Evolutionary conservation across 2,113 vertebrate genomes (phyloP).

Genomic region (Anser cygnoides): DNA sequence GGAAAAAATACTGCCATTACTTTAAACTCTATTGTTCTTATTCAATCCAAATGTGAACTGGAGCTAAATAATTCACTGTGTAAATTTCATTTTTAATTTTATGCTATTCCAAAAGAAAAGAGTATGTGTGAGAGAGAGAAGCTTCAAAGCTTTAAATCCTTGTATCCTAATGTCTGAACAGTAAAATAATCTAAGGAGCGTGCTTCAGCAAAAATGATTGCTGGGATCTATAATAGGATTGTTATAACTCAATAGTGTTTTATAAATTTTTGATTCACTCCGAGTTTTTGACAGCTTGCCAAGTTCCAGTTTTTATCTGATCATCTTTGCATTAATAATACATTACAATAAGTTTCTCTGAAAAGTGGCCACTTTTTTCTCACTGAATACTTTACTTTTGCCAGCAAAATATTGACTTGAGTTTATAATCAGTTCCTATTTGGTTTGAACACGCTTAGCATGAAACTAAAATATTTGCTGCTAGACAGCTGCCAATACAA

Average conservation of each 20-base stretch:
- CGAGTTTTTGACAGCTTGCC: slow-evolving; percentile 78
- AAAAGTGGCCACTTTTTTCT: slow-evolving; percentile 51
- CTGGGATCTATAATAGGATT: slow-evolving; percentile 77
- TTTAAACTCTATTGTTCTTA: slow-evolving; percentile 73
- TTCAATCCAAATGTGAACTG: slow-evolving; percentile 55
- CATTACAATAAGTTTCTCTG: slow-evolving; percentile 73
- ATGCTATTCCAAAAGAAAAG: slow-evolving; percentile 52
- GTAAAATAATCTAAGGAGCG: slow-evolving; percentile 55
- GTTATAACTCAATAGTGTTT: slow-evolving; percentile 81
- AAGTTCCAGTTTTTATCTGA: slow-evolving; percentile 81
- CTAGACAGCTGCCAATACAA: slow-evolving; percentile 59
- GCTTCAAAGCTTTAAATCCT: slow-evolving; percentile 64
- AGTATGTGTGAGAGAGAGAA: not conserved
- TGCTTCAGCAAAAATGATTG: slow-evolving; percentile 79
- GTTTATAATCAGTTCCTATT: slow-evolving; percentile 73
- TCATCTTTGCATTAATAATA: slow-evolving; percentile 82
- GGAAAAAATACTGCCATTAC: slow-evolving; percentile 64
- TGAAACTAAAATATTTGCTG: slow-evolving; percentile 59
- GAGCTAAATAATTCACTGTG: slow-evolving; percentile 71
- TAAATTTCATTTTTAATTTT: slow-evolving; percentile 78
- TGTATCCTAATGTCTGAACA: slow-evolving; percentile 59
- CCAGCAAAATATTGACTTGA: slow-evolving; percentile 75
- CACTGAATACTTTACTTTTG: slow-evolving; percentile 66
- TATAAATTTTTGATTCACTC: slow-evolving; percentile 84
- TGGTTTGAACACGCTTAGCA: slow-evolving; percentile 70